Percentiles rank a stretch among this genome's conserved stretches.
These are phyloP conservation scores for Acanthopagrus latus DNA, from an alignment of 2,797 vertebrate genomes.

Conservation along the genomic window DNA sequence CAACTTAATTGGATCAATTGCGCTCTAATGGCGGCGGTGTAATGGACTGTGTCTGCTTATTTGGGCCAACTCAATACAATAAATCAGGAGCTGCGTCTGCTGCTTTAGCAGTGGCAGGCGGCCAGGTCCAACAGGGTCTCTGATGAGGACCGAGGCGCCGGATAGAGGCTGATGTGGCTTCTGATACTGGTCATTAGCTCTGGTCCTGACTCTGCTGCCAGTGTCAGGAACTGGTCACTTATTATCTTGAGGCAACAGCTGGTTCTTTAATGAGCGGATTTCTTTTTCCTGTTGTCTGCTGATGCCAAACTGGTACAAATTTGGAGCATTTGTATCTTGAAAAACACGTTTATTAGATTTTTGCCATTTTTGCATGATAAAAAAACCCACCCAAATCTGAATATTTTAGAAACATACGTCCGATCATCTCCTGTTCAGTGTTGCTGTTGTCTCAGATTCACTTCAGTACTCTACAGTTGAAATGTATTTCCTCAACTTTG, in stretches of 20 bases:
- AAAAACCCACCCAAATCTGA: too few relatives aligned
- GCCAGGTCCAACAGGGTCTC: conserved; percentile 37
- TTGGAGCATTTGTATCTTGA: not conserved
- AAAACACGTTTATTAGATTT: too few relatives aligned
- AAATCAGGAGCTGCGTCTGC: conserved; percentile 47
- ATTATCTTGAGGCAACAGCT: conserved; percentile 1
- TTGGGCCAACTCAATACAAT: conserved; percentile 47
- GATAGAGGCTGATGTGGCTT: conserved; percentile 6
- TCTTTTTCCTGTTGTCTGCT: conserved; percentile 3
- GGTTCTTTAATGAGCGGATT: not conserved
- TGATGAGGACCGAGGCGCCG: conserved; percentile 23
- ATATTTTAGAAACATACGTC: not conserved
- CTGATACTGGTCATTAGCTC: not conserved
- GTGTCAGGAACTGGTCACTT: not conserved
- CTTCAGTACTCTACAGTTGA: not conserved
- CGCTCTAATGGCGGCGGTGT: conserved; percentile 38
- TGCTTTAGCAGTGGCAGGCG: conserved; percentile 32
- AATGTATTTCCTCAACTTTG: too few relatives aligned
- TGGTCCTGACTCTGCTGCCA: not conserved
- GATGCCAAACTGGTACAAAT: not conserved
- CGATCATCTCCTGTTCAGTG: not conserved
- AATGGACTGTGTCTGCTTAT: conserved; percentile 57
- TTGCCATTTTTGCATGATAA: too few relatives aligned
- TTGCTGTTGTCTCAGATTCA: not conserved
- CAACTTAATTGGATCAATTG: conserved; percentile 56